These are phyloP conservation scores for Polia nebulosa DNA, from an alignment of 2,888 invertebrate genomes.

Conservation along the genomic window DNA sequence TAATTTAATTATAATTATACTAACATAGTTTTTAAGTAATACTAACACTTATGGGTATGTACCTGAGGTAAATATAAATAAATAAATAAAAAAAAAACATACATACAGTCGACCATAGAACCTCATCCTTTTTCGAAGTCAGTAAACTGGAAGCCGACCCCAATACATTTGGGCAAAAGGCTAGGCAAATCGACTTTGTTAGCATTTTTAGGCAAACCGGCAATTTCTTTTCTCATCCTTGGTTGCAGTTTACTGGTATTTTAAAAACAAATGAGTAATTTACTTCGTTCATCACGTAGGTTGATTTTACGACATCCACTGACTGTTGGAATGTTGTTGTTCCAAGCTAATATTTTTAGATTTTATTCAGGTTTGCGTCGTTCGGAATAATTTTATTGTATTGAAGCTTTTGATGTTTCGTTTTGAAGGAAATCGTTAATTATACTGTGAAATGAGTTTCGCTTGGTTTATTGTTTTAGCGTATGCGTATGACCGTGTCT, in stretches of 20 bases:
- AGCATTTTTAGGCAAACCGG: neutral
- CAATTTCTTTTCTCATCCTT: neutral
- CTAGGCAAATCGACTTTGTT: too few relatives aligned
- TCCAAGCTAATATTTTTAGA: slow-evolving; percentile 48
- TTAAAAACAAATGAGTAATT: slow-evolving; percentile 35
- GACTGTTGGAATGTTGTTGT: slow-evolving; percentile 37
- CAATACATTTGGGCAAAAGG: too few relatives aligned
- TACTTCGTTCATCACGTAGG: slow-evolving; percentile 23
- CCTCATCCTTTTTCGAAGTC: too few relatives aligned
- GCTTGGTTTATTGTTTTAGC: slow-evolving; percentile 14
- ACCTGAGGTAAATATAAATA: too few relatives aligned
- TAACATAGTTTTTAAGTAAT: too few relatives aligned
- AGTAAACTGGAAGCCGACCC: too few relatives aligned
- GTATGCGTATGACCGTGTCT: too few relatives aligned
- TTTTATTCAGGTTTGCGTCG: slow-evolving; percentile 50
- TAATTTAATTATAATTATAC: too few relatives aligned
- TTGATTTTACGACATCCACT: slow-evolving; percentile 36
- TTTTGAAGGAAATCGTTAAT: slow-evolving; percentile 30
- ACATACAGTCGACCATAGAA: too few relatives aligned
- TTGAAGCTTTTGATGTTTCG: slow-evolving; percentile 58
- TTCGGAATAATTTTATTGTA: slow-evolving; percentile 38
- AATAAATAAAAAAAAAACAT: too few relatives aligned
- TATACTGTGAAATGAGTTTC: slow-evolving; percentile 21
- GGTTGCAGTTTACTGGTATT: neutral
- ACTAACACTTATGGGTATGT: too few relatives aligned